Evolutionary conservation across 1,140 invertebrate species (phyloP), one percentile per base, ranked within the genome.

Genomic region (Globodera ellingtonae): DNA sequence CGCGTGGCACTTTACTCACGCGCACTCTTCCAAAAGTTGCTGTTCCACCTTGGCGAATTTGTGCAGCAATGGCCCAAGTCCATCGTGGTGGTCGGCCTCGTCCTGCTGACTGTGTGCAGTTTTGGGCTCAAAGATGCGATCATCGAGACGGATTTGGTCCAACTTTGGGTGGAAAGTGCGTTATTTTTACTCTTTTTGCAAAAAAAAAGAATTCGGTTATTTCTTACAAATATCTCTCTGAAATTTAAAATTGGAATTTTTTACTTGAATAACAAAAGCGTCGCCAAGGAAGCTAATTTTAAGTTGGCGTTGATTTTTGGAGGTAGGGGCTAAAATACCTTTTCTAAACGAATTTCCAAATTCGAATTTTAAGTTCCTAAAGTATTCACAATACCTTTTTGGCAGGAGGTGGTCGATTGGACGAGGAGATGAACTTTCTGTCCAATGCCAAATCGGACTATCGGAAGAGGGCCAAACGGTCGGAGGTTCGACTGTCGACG

Each of bases 131-230:
- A 85, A 67, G 78, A 88, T 73, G 87, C 88, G 50, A 78, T 74
- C 18, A 88, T 88, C 69, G 87, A 88, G 67, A 89, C 88, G 24
- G 87, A 88, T 82, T 83, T 88, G 24, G 87, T 88, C 21, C 88
- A 89, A 66, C 74, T 88, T 48, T 88, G 87, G 87, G 87, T 88
- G 44, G 86, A 85, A 81, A 87, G 86, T 87, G 74, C 86, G 85
- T 86, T 10, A 3, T 35, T 35, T 35, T 35, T 35, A 2, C 35
- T 35, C 35, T 35, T 35, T 35, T 35, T 35, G 35, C 35, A 21
- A 15, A 65, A 15, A 24, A 24, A 3, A 65, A 66, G n/a, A n/a
- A 65, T 73, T 44, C 0, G 1, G n/a, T 21, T 72, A 24, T 44
- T 72, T 72, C 46, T 1, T 21, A 8, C 7, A 44, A 72, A 78